These are phyloP conservation scores for Leptoteleia sp. DNA, from an alignment of 1,140 invertebrate genomes.

Conservation along the genomic window DNA sequence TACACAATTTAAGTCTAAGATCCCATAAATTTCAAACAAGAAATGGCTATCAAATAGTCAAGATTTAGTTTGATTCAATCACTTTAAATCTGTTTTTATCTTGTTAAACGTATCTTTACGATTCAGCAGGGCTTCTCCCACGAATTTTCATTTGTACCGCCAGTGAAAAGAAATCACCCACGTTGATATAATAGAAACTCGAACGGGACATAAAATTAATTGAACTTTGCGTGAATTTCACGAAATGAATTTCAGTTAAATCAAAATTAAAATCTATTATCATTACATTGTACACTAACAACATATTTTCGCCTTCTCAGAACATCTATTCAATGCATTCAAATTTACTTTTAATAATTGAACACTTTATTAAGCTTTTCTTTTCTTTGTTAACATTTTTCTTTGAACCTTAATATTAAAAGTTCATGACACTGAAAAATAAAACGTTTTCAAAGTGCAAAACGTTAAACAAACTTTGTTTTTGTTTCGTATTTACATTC, in stretches of 20 bases:
- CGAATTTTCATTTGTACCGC: conserved; percentile 5
- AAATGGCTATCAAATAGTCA: background rate
- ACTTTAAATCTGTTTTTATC: conserved; percentile 9
- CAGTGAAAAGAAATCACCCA: conserved; percentile 16
- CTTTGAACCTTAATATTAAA: no score
- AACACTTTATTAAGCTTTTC: no score
- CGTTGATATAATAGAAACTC: conserved; percentile 29
- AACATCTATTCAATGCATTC: no score
- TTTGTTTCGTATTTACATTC: no score
- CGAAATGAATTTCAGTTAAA: conserved; percentile 8
- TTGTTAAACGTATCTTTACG: conserved; percentile 9
- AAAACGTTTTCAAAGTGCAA: no score
- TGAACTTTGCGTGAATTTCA: conserved; percentile 25
- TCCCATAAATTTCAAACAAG: no score
- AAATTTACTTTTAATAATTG: no score
- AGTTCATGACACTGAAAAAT: no score
- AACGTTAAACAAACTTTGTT: no score
- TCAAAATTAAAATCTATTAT: conserved; percentile 23
- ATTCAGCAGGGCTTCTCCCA: background rate
- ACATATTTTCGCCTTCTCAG: conserved; percentile 1
- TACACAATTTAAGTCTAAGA: no score
- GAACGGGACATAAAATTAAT: conserved; percentile 32
- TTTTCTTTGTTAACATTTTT: no score
- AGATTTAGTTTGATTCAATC: background rate
- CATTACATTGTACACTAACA: conserved; percentile 1